Evolutionary conservation across 2,888 invertebrate species (phyloP), one percentile per base, ranked within the genome.

Genomic region (Blastobasis adustella): DNA sequence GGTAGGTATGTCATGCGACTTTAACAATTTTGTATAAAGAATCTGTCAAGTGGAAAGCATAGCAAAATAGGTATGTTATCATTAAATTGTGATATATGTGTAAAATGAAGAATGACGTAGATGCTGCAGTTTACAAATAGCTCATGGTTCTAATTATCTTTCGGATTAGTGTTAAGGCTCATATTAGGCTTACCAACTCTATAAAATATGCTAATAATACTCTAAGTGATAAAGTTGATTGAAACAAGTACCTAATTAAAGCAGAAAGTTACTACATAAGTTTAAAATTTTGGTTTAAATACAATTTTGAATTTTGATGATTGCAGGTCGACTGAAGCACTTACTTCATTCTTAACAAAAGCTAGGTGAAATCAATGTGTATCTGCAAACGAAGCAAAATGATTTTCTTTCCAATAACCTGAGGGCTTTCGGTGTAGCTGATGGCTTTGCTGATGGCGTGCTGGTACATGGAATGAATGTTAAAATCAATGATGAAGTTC

Each of bases 381-480:
- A 51, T n/a, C 46, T n/a, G 44, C 60, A 53, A 55, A 62, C 66
- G 63, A 75, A 76, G 75, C 73, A 62, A 67, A 71, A 74, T 71
- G 65, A 71, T 71, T 75, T 66, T 62, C 60, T 50, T 58, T 7
- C 65, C 51, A 76, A 65, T 82, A 84, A 88, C 88, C 88, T 88
- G 87, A 88, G 74, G 85, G 71, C 69, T 88, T 88, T 86, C 88
- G 77, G 82, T 88, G 88, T 81, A 87, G 79, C 81, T 88, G 88
- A 85, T 88, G 87, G 74, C 86, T 86, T 85, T 82, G 86, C 74
- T 86, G 85, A 77, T 76, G 86, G 69, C 85, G 87, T 88, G 88
- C 87, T 86, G 88, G 73, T 85, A 82, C 71, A 84, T 85, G 83
- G 78, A 86, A 85, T 82, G 79, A 76, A 73, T 71, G 66, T 74